phyloP scores from a whole-genome alignment of 1,140 invertebrate species.

The Centruroides sculpturatus region DNA sequence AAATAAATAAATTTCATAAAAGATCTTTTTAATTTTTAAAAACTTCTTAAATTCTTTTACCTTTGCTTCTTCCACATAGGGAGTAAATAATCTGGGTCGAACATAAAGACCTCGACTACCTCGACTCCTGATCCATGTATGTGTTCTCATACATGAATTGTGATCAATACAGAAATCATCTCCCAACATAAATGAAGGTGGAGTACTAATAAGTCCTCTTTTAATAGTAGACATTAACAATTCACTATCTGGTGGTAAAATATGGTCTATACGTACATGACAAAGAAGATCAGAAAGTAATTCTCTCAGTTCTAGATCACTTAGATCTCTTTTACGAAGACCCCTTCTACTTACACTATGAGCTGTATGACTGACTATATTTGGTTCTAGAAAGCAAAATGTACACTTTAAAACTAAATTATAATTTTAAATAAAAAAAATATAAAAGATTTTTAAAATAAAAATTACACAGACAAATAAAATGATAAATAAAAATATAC shows the following conservation, averaged over 20 bases:
- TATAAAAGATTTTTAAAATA: no score
- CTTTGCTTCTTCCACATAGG: constrained; percentile 88
- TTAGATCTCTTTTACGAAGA: constrained; percentile 64
- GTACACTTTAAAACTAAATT: background rate
- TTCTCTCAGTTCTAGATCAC: constrained; percentile 72
- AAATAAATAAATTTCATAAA: constrained; percentile 7
- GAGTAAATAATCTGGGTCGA: constrained; percentile 74
- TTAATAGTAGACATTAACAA: constrained; percentile 55
- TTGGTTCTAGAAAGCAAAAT: constrained; percentile 51
- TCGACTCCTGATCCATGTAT: constrained; percentile 64
- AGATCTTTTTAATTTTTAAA: background rate
- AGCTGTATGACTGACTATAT: constrained; percentile 76
- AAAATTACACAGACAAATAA: background rate
- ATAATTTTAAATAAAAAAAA: background rate
- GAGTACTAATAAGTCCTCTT: constrained; percentile 66
- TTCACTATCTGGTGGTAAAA: constrained; percentile 71
- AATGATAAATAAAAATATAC: constrained; percentile 2
- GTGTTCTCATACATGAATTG: constrained; percentile 24
- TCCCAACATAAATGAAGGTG: constrained; percentile 73
- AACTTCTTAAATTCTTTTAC: constrained; percentile 28
- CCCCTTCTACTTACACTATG: constrained; percentile 76
- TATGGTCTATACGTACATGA: constrained; percentile 73
- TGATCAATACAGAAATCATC: constrained; percentile 26
- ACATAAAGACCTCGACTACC: constrained; percentile 61
- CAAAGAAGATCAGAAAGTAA: constrained; percentile 66